Evolutionary conservation across 2,797 vertebrate species (phyloP).

Genomic region (Hoplostethus mediterraneus): DNA sequence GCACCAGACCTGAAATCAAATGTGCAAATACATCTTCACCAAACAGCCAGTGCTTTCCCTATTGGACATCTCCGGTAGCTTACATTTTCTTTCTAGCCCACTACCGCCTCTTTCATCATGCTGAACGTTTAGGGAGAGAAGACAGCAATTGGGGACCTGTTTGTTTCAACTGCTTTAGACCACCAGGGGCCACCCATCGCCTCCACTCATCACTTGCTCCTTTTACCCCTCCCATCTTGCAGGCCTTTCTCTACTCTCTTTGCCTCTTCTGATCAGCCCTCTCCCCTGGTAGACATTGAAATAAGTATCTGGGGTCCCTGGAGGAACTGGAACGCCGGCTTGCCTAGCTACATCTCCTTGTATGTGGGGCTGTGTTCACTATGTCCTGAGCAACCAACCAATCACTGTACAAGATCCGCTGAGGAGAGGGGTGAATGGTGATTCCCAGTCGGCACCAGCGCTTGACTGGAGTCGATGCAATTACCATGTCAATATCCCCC

Average conservation of each 20-base stretch:
- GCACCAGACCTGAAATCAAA: conserved; percentile 46
- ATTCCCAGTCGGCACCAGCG: conserved; percentile 90
- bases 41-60: not conserved
- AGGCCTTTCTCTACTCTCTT: conserved; percentile 68
- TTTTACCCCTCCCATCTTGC: conserved; percentile 59
- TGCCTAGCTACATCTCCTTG: conserved; percentile 86
- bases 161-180: conserved; percentile 92
- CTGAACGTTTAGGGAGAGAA: conserved; percentile 82
- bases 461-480: conserved; percentile 92
- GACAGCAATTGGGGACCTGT: conserved; percentile 89
- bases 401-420: conserved; percentile 91
- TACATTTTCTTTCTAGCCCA: conserved; percentile 68
- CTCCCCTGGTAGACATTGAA: conserved; percentile 90
- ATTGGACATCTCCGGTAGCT: conserved; percentile 52
- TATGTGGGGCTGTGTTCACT: conserved; percentile 91
- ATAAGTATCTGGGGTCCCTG: conserved; percentile 90
- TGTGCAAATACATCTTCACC: not conserved
- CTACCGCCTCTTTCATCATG: conserved; percentile 62
- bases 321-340: conserved; percentile 77
- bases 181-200: conserved; percentile 83
- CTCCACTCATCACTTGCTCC: conserved; percentile 66
- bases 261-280: conserved; percentile 76
- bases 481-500: conserved; percentile 98
- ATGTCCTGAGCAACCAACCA: conserved; percentile 96
- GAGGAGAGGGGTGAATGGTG: conserved; percentile 68